phyloP scores from a whole-genome alignment of 2,797 vertebrate species.

The Intellagama lesueurii region DNA sequence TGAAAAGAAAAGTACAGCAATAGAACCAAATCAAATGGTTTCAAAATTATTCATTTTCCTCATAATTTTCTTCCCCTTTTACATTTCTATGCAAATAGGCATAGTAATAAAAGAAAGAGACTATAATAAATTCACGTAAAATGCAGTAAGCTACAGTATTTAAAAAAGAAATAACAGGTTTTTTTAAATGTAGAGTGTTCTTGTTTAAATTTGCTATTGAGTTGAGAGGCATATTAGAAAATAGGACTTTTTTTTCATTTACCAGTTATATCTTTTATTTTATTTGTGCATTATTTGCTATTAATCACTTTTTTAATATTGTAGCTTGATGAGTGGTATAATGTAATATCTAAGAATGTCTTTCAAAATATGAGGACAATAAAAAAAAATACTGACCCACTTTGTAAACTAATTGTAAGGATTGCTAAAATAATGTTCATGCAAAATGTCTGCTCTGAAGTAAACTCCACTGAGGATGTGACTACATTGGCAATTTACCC shows the following conservation, averaged over 20 bases:
- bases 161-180: not conserved
- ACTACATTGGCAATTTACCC: no score
- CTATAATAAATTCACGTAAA: constrained; percentile 1
- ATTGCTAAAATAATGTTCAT: not conserved
- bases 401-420: not conserved
- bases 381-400: not conserved
- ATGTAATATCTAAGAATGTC: not conserved
- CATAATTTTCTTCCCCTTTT: rapidly evolving
- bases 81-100: constrained; percentile 29
- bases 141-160: constrained; percentile 9
- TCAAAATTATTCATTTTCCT: constrained; percentile 35
- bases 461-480: no score
- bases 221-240: not conserved
- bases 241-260: not conserved
- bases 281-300: not conserved
- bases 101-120: constrained; percentile 31
- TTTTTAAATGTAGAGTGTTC: not conserved
- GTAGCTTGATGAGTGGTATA: not conserved
- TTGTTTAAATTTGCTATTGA: constrained; percentile 9
- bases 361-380: not conserved
- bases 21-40: not conserved
- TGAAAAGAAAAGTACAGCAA: constrained; percentile 22
- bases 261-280: not conserved
- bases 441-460: not conserved
- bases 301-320: not conserved